Conservation (phyloP, 2,888 invertebrate genomes). For the Acrobasis consociella region DNA sequence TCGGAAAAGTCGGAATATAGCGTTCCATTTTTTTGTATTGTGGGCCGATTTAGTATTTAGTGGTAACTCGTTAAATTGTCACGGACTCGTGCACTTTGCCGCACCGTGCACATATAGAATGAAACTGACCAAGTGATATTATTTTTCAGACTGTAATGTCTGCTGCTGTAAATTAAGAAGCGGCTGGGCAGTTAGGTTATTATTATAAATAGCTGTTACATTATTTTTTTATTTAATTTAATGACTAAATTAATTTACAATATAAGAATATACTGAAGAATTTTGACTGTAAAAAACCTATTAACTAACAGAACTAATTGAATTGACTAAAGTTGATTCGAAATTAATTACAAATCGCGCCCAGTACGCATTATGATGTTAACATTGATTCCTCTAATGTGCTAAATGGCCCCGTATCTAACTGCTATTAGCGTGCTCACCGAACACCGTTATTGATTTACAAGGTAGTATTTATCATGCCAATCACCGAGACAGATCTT, state of each 20-base stretch:
- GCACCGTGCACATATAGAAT: constrained; percentile 50
- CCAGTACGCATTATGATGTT: not conserved
- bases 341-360: too few relatives aligned
- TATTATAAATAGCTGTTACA: too few relatives aligned
- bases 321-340: too few relatives aligned
- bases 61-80: constrained; percentile 58
- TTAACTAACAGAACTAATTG: too few relatives aligned
- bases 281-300: too few relatives aligned
- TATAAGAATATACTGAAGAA: too few relatives aligned
- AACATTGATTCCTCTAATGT: not conserved
- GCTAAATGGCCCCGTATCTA: constrained; percentile 9
- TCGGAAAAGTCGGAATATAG: constrained; percentile 1
- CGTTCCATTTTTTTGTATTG: constrained; percentile 17
- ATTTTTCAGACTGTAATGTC: constrained; percentile 25
- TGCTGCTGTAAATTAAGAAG: not conserved
- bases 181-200: not conserved
- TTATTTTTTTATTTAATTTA: too few relatives aligned
- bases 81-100: constrained; percentile 55
- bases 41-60: constrained; percentile 39
- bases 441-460: constrained; percentile 44
- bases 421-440: constrained; percentile 11
- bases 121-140: constrained; percentile 35
- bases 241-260: too few relatives aligned
- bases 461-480: constrained; percentile 46
- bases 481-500: constrained; percentile 45